These are phyloP conservation scores for Zele albiditarsus DNA, from an alignment of 2,888 invertebrate species.

Conservation along the genomic window DNA sequence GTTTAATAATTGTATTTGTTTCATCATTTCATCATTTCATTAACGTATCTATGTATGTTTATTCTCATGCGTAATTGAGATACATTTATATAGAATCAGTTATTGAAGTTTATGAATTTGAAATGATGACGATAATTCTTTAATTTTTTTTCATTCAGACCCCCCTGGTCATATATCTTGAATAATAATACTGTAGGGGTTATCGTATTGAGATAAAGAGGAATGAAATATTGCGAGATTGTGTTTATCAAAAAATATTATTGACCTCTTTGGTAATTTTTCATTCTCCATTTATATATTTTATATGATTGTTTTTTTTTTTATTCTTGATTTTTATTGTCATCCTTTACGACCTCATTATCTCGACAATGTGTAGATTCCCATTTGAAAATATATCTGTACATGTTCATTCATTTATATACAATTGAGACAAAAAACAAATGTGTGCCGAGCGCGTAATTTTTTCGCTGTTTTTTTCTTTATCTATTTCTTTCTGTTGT, in stretches of 20 bases:
- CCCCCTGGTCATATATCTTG: conserved; percentile 8
- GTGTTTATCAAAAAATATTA: not conserved
- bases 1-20: not conserved
- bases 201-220: conserved; percentile 9
- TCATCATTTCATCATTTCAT: not conserved
- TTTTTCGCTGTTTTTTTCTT: not conserved
- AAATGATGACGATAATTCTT: not conserved
- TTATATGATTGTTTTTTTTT: not conserved
- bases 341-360: not conserved
- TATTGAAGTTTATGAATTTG: not conserved
- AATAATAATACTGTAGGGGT: not conserved
- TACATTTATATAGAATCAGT: not conserved
- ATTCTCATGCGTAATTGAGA: not conserved
- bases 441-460: not conserved
- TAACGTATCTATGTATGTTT: not conserved
- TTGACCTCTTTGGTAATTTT: not conserved
- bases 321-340: not conserved
- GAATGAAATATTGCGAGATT: not conserved
- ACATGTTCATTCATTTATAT: not conserved
- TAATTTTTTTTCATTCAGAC: not conserved
- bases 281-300: not conserved
- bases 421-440: not conserved
- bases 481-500: conserved; percentile 28
- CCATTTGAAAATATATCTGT: not conserved
- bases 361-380: not conserved